Percentiles rank a stretch among this genome's conserved stretches.
Evolutionary conservation across 2,797 vertebrate genomes (phyloP).

Genomic region (Petrocephalus schoutedeni): DNA sequence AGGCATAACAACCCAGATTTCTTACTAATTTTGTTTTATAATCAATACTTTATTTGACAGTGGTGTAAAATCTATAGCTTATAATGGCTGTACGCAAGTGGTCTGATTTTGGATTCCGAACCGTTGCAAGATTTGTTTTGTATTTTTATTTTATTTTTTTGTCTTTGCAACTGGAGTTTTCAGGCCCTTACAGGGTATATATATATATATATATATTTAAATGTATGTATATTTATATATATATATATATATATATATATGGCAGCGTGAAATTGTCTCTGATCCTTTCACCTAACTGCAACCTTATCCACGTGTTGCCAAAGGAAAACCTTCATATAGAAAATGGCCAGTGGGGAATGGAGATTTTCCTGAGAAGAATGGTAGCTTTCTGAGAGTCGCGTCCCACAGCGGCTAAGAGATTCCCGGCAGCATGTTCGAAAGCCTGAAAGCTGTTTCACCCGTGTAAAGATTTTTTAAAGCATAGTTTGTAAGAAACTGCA

Average conservation of each 20-base stretch:
- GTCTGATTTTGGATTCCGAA: constrained; percentile 37
- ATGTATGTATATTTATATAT: not conserved
- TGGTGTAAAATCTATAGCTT: constrained; percentile 37
- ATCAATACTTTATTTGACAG: constrained; percentile 29
- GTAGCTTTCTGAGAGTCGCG: constrained; percentile 58
- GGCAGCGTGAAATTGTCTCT: constrained; percentile 26
- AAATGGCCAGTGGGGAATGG: constrained; percentile 37
- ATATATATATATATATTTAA: constrained; percentile 11
- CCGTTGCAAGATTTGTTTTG: constrained; percentile 20
- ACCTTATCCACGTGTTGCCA: constrained; percentile 59
- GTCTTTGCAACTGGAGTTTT: constrained; percentile 30
- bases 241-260: not conserved
- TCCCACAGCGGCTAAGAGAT: constrained; percentile 36
- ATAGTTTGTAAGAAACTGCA: constrained; percentile 56
- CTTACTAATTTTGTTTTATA: constrained; percentile 46
- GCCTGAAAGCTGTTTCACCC: constrained; percentile 42
- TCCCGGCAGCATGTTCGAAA: constrained; percentile 18
- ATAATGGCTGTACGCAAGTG: constrained; percentile 27
- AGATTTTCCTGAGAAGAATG: constrained; percentile 32
- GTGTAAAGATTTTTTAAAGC: constrained; percentile 50
- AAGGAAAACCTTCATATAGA: constrained; percentile 65
- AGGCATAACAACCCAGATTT: constrained; percentile 43
- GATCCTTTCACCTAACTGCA: constrained; percentile 53
- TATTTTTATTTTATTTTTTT: constrained; percentile 10
- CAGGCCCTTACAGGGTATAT: constrained; percentile 20